Conservation (phyloP, 2,888 invertebrate species). For the Falcaria lacertinaria region DNA sequence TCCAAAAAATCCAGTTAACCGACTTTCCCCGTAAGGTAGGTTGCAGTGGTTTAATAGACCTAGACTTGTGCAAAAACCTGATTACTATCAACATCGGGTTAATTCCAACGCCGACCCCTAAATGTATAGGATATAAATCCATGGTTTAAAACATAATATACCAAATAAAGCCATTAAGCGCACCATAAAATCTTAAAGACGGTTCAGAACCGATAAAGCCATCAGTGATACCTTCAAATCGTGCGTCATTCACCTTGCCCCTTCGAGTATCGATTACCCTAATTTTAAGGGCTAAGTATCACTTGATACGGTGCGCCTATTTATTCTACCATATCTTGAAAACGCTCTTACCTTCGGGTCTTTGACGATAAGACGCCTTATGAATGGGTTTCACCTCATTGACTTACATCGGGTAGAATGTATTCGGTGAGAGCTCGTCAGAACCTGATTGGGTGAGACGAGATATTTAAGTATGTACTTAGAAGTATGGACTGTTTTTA, state of each 20-base stretch:
- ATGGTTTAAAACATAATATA: no score
- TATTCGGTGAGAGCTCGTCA: neutral
- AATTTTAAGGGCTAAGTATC: slow-evolving; percentile 40
- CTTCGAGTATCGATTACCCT: slow-evolving; percentile 41
- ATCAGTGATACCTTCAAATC: slow-evolving; percentile 42
- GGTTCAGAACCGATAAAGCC: slow-evolving; percentile 41
- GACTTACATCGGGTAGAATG: neutral
- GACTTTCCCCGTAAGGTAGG: no score
- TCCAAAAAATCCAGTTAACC: no score
- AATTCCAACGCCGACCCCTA: no score
- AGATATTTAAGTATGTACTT: no score
- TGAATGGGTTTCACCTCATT: slow-evolving; percentile 18
- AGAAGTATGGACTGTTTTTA: no score
- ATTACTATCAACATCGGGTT: no score
- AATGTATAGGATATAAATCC: no score
- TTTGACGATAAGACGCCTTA: slow-evolving; percentile 42
- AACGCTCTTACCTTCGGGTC: slow-evolving; percentile 37
- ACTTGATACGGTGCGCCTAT: slow-evolving; percentile 35
- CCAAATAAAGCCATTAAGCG: no score
- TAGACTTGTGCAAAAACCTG: no score
- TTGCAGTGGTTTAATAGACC: no score
- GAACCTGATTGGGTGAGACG: neutral
- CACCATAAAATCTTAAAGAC: slow-evolving; percentile 11
- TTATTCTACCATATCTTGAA: slow-evolving; percentile 30
- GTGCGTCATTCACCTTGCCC: slow-evolving; percentile 47